Evolutionary conservation across 2,797 vertebrate genomes (phyloP), one percentile per base, ranked within the genome.

Genomic region (Toxotes lorentzi): DNA sequence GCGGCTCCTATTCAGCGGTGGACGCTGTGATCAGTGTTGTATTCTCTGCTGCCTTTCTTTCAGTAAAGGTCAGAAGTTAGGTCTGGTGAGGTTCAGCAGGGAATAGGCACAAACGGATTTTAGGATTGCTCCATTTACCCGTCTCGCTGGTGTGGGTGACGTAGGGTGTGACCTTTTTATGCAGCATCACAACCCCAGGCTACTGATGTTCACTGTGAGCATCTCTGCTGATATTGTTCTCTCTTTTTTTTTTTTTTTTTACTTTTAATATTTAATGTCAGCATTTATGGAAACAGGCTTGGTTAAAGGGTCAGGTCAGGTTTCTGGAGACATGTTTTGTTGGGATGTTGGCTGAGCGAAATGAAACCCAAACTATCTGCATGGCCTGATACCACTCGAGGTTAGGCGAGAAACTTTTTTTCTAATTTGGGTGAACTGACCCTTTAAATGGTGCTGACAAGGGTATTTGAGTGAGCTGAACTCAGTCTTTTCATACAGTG

Each of bases 131-230:
- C 68, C 34, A 40, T 72, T 79, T 77, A n/a, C 47, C 27, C 10
- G 5, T 56, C 66, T 82, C 21, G 2, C 62, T 70, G 64, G 30
- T 67, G 71, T 51, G 43, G 38, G 41, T 66, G 60, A 78, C 63
- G 57, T 38, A 48, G 73, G 64, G 9, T 59, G 62, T 63, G 73
- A 80, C 76, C 85, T 82, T 74, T 69, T 65, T 21, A 23, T 48
- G 50, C 32, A 60, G 41, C 32, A 1, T 23, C 47, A 19, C 40
- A 54, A 53, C 62, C 64, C 30, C 21, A 0, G 51, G 54, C 66
- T 5, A 2, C 51, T 23, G 35, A 24, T 24, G 40, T 24, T 51
- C 30, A 1, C 45, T 41, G 51, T 17, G 68, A 59, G 59, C 40
- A 16, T 47, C 43, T 35, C 58, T 19, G 27, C 61, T 60, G 17